Conservation (phyloP, 2,797 vertebrate genomes). For the Discoglossus pictus region DNA sequence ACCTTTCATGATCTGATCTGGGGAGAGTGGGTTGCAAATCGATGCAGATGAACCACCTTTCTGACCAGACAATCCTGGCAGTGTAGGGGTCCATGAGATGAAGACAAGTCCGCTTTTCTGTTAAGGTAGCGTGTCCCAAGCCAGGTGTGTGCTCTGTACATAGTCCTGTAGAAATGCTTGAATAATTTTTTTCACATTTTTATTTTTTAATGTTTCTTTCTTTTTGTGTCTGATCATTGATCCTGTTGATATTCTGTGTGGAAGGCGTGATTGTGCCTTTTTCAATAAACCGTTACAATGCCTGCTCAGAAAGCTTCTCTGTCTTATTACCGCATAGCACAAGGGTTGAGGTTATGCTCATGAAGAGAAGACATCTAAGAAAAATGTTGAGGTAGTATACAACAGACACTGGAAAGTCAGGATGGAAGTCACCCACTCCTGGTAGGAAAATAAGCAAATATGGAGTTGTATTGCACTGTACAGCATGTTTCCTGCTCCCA, state of each 20-base stretch:
- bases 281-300: conserved; percentile 51
- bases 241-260: conserved; percentile 45
- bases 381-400: too few species aligned
- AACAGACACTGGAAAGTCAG: too few species aligned
- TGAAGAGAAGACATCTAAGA: too few species aligned
- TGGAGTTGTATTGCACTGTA: too few species aligned
- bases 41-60: not conserved
- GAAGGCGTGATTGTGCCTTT: conserved; percentile 49
- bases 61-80: conserved; percentile 7
- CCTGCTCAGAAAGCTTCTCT: conserved; percentile 29
- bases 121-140: conserved; percentile 30
- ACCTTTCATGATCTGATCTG: conserved; percentile 27
- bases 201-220: not conserved
- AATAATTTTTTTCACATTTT: conserved; percentile 3
- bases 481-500: too few species aligned
- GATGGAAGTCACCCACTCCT: too few species aligned
- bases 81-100: not conserved
- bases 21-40: not conserved
- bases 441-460: too few species aligned
- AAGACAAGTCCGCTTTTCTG: conserved; percentile 18
- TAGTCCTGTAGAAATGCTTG: conserved; percentile 39
- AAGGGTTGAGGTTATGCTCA: too few species aligned
- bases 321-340: too few species aligned
- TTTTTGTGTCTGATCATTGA: conserved; percentile 45
- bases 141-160: conserved; percentile 42